Evolutionary conservation across 2,888 invertebrate genomes (phyloP).

Genomic region (Parapristionchus giblindavisi): DNA sequence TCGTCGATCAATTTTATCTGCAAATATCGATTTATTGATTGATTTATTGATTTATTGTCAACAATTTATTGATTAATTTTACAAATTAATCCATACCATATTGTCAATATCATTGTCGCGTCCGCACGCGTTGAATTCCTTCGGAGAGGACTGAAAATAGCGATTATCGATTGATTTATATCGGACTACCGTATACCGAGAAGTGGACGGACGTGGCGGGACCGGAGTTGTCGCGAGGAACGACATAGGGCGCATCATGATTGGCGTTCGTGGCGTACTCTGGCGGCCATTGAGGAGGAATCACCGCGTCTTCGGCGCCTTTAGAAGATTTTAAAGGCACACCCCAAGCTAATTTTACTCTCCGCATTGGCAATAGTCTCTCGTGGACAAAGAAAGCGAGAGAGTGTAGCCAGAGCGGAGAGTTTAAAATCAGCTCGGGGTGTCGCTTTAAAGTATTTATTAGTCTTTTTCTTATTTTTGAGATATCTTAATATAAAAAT

Average conservation of each 20-base stretch:
- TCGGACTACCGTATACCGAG: not conserved
- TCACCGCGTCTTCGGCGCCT: not conserved
- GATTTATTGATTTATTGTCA: too few species aligned
- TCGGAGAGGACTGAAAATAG: constrained; percentile 56
- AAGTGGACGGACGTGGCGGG: constrained; percentile 21
- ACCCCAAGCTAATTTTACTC: too few species aligned
- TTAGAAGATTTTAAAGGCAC: too few species aligned
- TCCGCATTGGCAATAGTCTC: too few species aligned
- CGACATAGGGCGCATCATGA: constrained; percentile 1
- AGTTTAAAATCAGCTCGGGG: too few species aligned
- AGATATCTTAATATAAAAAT: too few species aligned
- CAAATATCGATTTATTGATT: too few species aligned
- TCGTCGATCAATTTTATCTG: constrained; percentile 47
- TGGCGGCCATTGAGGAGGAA: not conserved
- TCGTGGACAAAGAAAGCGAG: too few species aligned
- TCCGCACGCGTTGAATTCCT: constrained; percentile 61
- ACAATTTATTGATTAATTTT: too few species aligned
- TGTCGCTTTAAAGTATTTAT: too few species aligned
- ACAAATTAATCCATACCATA: constrained; percentile 50
- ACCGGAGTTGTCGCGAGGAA: not conserved
- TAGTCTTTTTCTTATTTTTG: too few species aligned
- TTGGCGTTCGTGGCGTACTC: constrained; percentile 35
- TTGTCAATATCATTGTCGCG: constrained; percentile 64
- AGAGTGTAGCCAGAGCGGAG: too few species aligned
- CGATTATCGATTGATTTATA: not conserved